Evolutionary conservation across 2,888 invertebrate species (phyloP).

Genomic region (Yponomeuta sedellus): DNA sequence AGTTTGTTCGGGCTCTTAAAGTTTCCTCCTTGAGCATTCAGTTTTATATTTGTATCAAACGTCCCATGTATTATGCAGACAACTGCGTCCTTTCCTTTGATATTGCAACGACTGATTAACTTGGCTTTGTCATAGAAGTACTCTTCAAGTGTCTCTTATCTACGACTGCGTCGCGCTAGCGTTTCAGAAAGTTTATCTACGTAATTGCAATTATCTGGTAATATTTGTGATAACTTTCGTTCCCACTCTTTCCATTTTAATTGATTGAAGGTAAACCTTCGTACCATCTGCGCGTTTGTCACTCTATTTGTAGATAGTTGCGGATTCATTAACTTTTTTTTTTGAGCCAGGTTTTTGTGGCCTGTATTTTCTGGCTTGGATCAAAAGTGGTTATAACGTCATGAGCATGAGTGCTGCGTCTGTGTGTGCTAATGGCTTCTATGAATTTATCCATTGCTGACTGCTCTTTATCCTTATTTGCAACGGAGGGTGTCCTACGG

Average conservation of each 20-base stretch:
- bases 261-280: slow-evolving; percentile 15
- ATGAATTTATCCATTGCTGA: slow-evolving; percentile 9
- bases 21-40: slow-evolving; percentile 20
- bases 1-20: slow-evolving; percentile 3
- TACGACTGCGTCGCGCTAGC: slow-evolving; percentile 8
- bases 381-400: slow-evolving; percentile 19
- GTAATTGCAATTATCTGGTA: slow-evolving; percentile 14
- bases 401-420: slow-evolving; percentile 4
- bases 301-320: slow-evolving; percentile 16
- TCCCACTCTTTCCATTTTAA: slow-evolving; percentile 16
- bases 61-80: slow-evolving; percentile 25
- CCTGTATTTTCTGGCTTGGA: slow-evolving; percentile 15
- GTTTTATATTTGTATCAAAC: slow-evolving; percentile 21
- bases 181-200: slow-evolving; percentile 12
- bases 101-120: slow-evolving; percentile 19
- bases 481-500: no score
- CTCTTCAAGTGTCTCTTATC: slow-evolving; percentile 17
- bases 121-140: slow-evolving; percentile 21
- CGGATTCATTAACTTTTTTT: slow-evolving; percentile 16
- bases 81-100: slow-evolving; percentile 23
- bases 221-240: background rate
- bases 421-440: background rate
- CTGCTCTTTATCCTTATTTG: background rate
- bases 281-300: slow-evolving; percentile 18
- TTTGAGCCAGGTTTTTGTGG: slow-evolving; percentile 13